These are phyloP conservation scores for Phymastichus coffea DNA, from an alignment of 1,140 invertebrate genomes.

Conservation along the genomic window DNA sequence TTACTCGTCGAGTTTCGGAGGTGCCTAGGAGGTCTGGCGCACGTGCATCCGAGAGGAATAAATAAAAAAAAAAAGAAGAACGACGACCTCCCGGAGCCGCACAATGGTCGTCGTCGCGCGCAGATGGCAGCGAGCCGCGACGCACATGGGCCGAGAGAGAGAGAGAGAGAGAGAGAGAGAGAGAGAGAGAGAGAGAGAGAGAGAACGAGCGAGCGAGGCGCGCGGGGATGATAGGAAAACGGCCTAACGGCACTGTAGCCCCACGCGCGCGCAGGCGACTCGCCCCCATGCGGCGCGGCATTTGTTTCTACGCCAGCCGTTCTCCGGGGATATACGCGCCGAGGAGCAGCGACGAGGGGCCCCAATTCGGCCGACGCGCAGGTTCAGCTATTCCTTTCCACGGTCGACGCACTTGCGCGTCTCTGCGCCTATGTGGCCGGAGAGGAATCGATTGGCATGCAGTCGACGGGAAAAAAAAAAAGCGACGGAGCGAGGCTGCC, in stretches of 20 bases:
- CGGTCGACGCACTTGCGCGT: not conserved
- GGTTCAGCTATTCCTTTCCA: no score
- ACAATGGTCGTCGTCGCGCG: no score
- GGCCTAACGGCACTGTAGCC: conserved; percentile 5
- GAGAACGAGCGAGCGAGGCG: no score
- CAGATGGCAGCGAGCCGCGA: conserved; percentile 1
- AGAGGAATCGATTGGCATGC: not conserved
- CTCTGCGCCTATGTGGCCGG: no score
- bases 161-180: no score
- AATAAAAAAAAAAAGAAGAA: no score
- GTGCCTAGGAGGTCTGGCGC: not conserved
- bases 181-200: no score
- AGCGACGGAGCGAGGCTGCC: not conserved
- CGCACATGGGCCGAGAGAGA: conserved; percentile 1
- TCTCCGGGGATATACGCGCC: not conserved
- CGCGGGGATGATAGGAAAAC: conserved; percentile 3
- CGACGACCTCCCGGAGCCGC: conserved; percentile 18
- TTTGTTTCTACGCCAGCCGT: not conserved
- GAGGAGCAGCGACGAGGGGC: not conserved
- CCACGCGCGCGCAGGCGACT: not conserved
- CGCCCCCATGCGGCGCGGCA: no score
- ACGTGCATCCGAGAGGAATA: no score
- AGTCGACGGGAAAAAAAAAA: not conserved
- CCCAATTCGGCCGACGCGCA: not conserved
- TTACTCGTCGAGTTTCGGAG: not conserved